Base-by-base conservation (phyloP, 30 jellyfish, hydroid and myxozoan species). In the Aurelia sp. region DNA sequence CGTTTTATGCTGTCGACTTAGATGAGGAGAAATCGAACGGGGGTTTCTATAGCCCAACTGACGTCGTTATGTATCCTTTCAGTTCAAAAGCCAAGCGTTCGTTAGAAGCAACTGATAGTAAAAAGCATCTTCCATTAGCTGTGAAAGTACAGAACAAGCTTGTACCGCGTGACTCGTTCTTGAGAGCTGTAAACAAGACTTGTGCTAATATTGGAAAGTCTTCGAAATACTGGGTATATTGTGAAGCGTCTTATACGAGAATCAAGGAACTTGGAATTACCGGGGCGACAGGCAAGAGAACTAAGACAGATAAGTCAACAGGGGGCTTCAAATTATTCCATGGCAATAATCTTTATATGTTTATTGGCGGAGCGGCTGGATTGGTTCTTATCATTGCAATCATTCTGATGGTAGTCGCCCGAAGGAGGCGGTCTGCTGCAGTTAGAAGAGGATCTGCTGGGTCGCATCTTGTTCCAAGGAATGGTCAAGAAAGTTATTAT, bases 1-100 rank as follows among this genome's bases (percentile, higher is more conserved):
- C 94, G 4, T 85, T 13, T 27, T 33, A 60, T 48, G 82, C 83
- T 11, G 88, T 85, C 67, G 88, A 60, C 38, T 58, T 82, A 15
- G 66, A 76, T 44, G 92, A 82, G 63, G 92, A 82, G 41, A 22
- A 18, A 19, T 82, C 92, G 30, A 82, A 82, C 21, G 92, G 92
- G 30, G 92, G 92, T 62, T 55, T 82, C 72, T 82, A 53, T 20
- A 62, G 60, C 19, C 86, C 92, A 1, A 82, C 92, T 27, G 92
- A 82, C 63, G 92, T 82, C 52, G 80, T 82, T 48, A 67, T 82
- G 74, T 82, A 82, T 57, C 92, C 92, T 5, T 22, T 82, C 18
- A 71, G 41, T 18, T 8, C 86, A 15, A 57, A 51, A 18, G 10
- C 86, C 38, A 82, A 58, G 74, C 20, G 87, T 11, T 61, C 62